These are phyloP conservation scores for Geopemphigus sp. DNA, from an alignment of 1,140 invertebrate genomes.

Conservation along the genomic window DNA sequence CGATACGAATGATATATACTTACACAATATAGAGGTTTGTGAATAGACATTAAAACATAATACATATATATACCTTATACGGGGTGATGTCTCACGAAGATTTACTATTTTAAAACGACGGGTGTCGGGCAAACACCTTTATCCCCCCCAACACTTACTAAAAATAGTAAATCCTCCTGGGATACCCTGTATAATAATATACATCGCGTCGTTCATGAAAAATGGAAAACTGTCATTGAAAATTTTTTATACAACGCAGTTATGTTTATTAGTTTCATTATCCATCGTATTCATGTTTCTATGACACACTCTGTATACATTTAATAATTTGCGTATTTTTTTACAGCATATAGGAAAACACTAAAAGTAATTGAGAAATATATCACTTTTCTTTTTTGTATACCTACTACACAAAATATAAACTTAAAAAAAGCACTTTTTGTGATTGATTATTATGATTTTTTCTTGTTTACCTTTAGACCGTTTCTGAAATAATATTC, in stretches of 20 bases:
- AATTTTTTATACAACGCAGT: neutral
- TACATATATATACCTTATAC: no score
- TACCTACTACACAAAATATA: neutral
- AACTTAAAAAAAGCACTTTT: conserved; percentile 17
- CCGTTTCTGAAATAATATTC: neutral
- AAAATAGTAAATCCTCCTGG: no score
- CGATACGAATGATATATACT: no score
- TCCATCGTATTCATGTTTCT: neutral
- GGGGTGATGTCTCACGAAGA: no score
- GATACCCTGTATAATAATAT: no score
- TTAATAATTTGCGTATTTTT: no score
- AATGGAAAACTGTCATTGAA: neutral
- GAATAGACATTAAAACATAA: neutral
- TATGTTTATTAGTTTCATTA: neutral
- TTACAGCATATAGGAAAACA: neutral
- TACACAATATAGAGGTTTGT: no score
- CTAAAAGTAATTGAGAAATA: conserved; percentile 14
- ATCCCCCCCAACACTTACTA: no score
- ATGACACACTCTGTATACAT: no score
- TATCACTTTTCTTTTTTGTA: neutral
- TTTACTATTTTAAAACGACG: no score
- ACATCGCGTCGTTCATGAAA: neutral
- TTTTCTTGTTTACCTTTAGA: neutral
- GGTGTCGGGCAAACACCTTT: no score
- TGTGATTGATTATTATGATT: neutral